Base-by-base conservation (phyloP, 2,113 vertebrate genomes). In the Campylorhamphus procurvoides region DNA sequence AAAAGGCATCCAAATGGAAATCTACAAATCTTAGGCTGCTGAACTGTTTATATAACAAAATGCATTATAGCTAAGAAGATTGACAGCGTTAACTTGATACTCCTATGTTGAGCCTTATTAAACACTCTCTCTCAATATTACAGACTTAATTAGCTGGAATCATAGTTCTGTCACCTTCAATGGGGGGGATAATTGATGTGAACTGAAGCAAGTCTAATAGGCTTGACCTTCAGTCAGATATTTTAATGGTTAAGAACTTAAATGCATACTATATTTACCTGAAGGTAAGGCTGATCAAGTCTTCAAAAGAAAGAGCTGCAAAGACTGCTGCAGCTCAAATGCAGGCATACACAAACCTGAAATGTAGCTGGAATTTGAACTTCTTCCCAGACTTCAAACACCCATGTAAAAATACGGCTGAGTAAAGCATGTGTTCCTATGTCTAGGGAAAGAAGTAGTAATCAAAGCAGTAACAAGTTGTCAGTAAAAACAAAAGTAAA, bases 121-220 rank as follows among this genome's bases (percentile, higher is more conserved):
- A 93, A 49, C 89, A 77, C 84, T 93, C 81, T 71, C 31, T 93
- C 83, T 95, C 94, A 92, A 79, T 94, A 90, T 67, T 87, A 84
- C 46, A 64, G 84, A 93, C 63, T 87, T 96, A 97, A 97, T 97
- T 97, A 96, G 29, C 87, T 96, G 76, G 62, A 96, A 95, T 96
- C 25, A 19, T 87, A 89, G 66, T 96, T 97, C 95, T 90, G 95
- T 93, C 94, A 96, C 83, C 85, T 97, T 89, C 93, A 97, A 6
- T 92, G 88, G 94, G 87, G 66, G 78, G 59, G 39, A 84, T 97
- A 97, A 97, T 97, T 96, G 92, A 87, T 96, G 87, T 84, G 90
- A 97, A 74, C 56, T 97, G 87, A 92, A 96, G 79, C 23, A 25
- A 90, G 49, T 78, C 89, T 97, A 96, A 97, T 93, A 91, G 89